Base-by-base conservation (phyloP, 2,888 invertebrate genomes). In the Phrixothrix hirtus region DNA sequence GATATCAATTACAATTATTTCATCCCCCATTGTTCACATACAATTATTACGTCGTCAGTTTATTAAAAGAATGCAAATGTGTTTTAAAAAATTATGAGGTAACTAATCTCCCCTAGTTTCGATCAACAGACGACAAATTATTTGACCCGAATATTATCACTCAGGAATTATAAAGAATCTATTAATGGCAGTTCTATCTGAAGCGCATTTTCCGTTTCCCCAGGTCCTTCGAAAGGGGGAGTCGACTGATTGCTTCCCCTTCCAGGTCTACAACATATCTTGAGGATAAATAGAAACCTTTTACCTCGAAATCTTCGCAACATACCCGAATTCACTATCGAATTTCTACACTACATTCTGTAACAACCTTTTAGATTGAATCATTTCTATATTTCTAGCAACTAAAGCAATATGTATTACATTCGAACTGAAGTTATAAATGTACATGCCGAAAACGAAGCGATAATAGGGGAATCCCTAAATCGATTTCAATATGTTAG, bases 201-300 rank as follows among this genome's bases (percentile, higher is more conserved):
- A 37, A 50, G 49, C 55, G 49, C 49, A 55, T 55, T 50, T 55
- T 49, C 49, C 44, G 49, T 55, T 52, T 48, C 51, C 51, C 36
- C 47, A 42, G 45, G 46, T 46, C 55, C 46, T 36, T 41, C 30
- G 36, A 48, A 49, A 51, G 43, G 53, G 46, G 57, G 36, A 49
- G 36, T 63, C 66, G 68, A 69, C 70, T 71, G 72, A 72, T 72
- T 72, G 72, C 71, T 72, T 69, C 62, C 65, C 64, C 67, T 67
- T 66, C 68, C 69, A 67, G 70, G 70, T 69, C 70, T 68, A 67
- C 70, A 69, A 71, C 70, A 71, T 71, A 72, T 72, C 69, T 70
- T 68, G 63, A 64, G 69, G 70, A 71, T 72, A 72, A 72, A 72
- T 71, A 72, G 68, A 69, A 68, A 67, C 69, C 67, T 70, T 68